A percentile compares a stretch with the other conserved stretches of the same genome.
Evolutionary conservation across 2,888 invertebrate genomes (phyloP).

Genomic region (Brachynemurus nebulosus): DNA sequence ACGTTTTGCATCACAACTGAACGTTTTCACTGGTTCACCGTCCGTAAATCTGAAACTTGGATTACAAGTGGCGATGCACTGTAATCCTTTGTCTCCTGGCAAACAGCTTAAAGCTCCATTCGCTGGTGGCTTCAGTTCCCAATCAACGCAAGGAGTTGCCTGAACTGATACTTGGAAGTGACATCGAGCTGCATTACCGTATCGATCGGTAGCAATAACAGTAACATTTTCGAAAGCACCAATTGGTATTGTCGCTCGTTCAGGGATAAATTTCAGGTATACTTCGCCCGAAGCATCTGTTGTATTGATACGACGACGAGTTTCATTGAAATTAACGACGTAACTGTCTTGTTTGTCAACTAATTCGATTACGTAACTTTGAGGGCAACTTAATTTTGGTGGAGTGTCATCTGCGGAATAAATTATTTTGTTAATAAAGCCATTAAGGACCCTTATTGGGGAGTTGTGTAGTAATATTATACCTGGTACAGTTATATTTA

Average conservation of each 20-base stretch:
- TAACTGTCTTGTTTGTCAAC: slow-evolving; percentile 83
- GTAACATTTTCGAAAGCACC: slow-evolving; percentile 86
- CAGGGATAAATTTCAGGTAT: slow-evolving; percentile 65
- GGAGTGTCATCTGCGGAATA: slow-evolving; percentile 92
- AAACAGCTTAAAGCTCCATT: slow-evolving; percentile 80
- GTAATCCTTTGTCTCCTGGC: slow-evolving; percentile 66
- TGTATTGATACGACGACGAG: slow-evolving; percentile 67
- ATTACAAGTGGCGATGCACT: slow-evolving; percentile 82
- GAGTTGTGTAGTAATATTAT: too few relatives aligned
- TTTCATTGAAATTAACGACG: slow-evolving; percentile 83
- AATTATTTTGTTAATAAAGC: slow-evolving; percentile 22
- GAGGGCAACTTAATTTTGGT: slow-evolving; percentile 78
- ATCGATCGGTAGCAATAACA: slow-evolving; percentile 74
- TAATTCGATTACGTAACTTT: slow-evolving; percentile 85
- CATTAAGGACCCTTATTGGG: too few relatives aligned
- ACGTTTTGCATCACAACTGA: slow-evolving; percentile 66
- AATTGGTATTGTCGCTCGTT: slow-evolving; percentile 70
- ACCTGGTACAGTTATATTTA: slow-evolving; percentile 88
- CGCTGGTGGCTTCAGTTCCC: slow-evolving; percentile 81
- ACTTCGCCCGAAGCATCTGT: slow-evolving; percentile 84
- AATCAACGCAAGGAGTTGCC: slow-evolving; percentile 87
- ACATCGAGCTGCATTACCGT: slow-evolving; percentile 78
- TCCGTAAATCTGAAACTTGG: slow-evolving; percentile 83
- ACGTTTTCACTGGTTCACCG: slow-evolving; percentile 76
- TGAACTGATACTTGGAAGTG: slow-evolving; percentile 89